These are phyloP conservation scores for Drosophila dunni DNA, from an alignment of 1,140 invertebrate species.

Conservation along the genomic window DNA sequence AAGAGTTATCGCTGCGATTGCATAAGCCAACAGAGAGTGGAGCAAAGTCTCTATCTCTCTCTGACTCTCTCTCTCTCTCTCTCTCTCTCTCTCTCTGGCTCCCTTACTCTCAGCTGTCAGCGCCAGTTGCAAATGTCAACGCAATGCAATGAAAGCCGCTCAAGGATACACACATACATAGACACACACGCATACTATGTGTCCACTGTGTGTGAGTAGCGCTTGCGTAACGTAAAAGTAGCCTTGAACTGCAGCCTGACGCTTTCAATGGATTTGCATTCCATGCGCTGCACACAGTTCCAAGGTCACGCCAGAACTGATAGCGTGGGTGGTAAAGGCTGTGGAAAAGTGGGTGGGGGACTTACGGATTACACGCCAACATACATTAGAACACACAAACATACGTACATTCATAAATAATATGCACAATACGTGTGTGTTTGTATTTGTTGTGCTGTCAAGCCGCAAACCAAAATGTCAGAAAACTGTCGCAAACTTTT, in stretches of 20 bases:
- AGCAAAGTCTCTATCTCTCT: background rate
- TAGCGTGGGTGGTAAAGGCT: constrained; percentile 3
- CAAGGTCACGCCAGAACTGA: constrained; percentile 37
- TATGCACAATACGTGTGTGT: background rate
- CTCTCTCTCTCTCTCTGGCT: background rate
- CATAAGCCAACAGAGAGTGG: constrained; percentile 47
- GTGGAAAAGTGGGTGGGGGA: background rate
- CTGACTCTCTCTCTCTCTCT: constrained; percentile 1
- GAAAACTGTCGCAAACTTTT: constrained; percentile 49
- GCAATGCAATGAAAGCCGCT: constrained; percentile 59
- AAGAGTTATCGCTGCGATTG: constrained; percentile 36
- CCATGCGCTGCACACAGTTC: constrained; percentile 44
- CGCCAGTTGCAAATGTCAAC: constrained; percentile 63
- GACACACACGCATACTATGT: constrained; percentile 23
- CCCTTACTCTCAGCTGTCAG: constrained; percentile 29
- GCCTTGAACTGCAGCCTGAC: constrained; percentile 81
- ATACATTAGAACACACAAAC: constrained; percentile 1
- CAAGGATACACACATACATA: constrained; percentile 65
- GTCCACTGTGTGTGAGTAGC: constrained; percentile 14
- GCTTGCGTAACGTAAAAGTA: constrained; percentile 82
- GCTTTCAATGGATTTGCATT: constrained; percentile 83
- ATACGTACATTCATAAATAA: background rate
- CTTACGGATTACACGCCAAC: background rate
- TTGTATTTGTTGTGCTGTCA: constrained; percentile 35
- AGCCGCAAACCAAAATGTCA: constrained; percentile 47